Conservation (phyloP, 2,797 vertebrate species). For the Limosa lapponica region DNA sequence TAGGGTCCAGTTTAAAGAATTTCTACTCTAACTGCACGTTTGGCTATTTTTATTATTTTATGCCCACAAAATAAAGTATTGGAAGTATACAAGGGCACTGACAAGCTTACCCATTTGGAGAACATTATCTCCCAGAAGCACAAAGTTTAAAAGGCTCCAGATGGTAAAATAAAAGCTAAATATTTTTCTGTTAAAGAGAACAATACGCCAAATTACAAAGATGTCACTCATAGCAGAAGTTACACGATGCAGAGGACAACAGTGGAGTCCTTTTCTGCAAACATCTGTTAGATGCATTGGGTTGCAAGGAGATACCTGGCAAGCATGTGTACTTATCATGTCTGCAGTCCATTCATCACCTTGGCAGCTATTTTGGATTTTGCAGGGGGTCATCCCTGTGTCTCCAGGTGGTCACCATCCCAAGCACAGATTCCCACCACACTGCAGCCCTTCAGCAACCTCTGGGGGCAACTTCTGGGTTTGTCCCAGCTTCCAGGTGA, state of each 20-base stretch:
- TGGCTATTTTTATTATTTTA: background rate
- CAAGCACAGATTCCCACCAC: background rate
- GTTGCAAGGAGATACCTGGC: background rate
- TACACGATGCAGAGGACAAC: background rate
- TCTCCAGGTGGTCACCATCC: background rate
- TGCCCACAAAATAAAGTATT: background rate
- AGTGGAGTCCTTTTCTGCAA: background rate
- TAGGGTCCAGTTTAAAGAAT: background rate
- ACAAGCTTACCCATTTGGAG: background rate
- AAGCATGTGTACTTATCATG: accelerated
- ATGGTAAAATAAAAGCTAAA: background rate
- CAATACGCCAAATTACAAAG: background rate
- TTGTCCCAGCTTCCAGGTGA: background rate
- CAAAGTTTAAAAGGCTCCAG: background rate
- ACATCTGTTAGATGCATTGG: background rate
- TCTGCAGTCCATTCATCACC: background rate
- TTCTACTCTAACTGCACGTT: background rate
- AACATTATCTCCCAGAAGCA: background rate
- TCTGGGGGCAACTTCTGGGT: background rate
- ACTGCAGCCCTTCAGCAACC: background rate
- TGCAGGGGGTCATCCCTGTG: background rate
- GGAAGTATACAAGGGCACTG: background rate
- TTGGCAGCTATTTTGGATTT: background rate
- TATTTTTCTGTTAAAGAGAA: background rate
- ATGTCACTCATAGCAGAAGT: background rate